phyloP scores from a whole-genome alignment of 2,888 invertebrate genomes.

The Spisula solida region DNA sequence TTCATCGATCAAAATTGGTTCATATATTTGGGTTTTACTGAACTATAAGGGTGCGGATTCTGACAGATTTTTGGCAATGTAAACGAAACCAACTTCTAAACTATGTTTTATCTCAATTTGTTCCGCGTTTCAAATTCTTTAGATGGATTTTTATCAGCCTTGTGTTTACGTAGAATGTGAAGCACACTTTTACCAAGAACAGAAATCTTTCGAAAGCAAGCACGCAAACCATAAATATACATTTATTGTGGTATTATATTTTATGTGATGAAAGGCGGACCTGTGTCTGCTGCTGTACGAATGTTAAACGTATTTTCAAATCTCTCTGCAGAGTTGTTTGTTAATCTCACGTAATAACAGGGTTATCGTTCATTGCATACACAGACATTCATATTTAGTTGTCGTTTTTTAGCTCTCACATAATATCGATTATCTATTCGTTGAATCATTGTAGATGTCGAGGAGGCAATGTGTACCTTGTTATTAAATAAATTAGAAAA shows the following conservation, averaged over 20 bases:
- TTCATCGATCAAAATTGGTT: neutral
- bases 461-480: too few species aligned
- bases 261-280: too few species aligned
- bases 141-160: neutral
- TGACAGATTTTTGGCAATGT: neutral
- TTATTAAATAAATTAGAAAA: too few species aligned
- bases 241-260: neutral
- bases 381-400: too few species aligned
- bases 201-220: neutral
- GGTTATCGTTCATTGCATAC: too few species aligned
- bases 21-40: neutral
- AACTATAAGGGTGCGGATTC: neutral
- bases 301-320: too few species aligned
- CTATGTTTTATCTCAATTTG: slow-evolving; percentile 22
- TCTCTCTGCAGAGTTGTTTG: too few species aligned
- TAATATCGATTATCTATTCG: too few species aligned
- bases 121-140: neutral
- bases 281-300: too few species aligned
- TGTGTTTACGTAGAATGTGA: neutral
- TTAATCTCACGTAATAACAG: too few species aligned
- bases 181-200: neutral
- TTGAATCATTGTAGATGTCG: too few species aligned
- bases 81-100: neutral
- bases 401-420: too few species aligned
- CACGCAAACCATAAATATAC: neutral